Conservation (phyloP, 1,140 invertebrate genomes). For the Caenorhabditis briggsae region DNA sequence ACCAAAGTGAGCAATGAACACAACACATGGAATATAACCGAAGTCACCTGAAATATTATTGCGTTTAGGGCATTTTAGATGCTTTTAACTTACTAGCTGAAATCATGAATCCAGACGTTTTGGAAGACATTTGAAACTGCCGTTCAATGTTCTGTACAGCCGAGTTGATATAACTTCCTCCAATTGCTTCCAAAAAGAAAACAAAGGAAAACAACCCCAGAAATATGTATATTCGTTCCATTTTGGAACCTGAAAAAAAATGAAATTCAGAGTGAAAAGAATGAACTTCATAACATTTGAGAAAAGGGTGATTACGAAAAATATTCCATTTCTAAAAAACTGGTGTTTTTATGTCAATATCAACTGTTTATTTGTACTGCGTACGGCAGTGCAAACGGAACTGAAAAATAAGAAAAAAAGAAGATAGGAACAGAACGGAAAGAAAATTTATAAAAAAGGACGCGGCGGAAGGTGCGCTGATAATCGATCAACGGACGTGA, state of each 20-base stretch:
- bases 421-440: not conserved
- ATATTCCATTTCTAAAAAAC: not conserved
- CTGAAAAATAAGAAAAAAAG: not conserved
- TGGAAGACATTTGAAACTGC: slow-evolving; percentile 77
- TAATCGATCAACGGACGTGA: no score
- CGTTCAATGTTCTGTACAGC: slow-evolving; percentile 74
- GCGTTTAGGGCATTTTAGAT: not conserved
- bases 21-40: slow-evolving; percentile 76
- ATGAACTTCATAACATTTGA: no score
- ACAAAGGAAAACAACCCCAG: slow-evolving; percentile 69
- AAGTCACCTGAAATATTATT: slow-evolving; percentile 71
- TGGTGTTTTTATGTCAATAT: slow-evolving; percentile 7
- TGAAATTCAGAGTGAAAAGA: not conserved
- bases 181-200: slow-evolving; percentile 71
- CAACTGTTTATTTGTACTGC: slow-evolving; percentile 24
- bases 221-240: slow-evolving; percentile 68
- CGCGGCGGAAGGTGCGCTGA: no score
- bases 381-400: not conserved
- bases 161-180: slow-evolving; percentile 70
- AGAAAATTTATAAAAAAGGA: no score
- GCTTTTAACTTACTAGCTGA: slow-evolving; percentile 68
- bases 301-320: not conserved
- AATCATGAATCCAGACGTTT: slow-evolving; percentile 76
- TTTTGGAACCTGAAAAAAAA: slow-evolving; percentile 57
- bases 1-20: slow-evolving; percentile 77